Conservation (phyloP, 2,888 invertebrate genomes). For the Timandra comae region DNA sequence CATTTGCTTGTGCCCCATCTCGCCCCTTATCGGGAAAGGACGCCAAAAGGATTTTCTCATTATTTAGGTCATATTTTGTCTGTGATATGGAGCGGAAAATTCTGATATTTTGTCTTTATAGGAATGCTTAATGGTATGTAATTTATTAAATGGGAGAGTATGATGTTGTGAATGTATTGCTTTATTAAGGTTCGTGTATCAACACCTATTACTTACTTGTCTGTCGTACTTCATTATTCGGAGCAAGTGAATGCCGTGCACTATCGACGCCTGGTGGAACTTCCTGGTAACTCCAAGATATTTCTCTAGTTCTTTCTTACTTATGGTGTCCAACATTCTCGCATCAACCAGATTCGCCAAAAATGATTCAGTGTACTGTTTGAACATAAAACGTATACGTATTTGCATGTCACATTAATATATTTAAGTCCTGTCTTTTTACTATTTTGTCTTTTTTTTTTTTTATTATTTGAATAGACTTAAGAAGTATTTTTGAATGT, state of each 20-base stretch:
- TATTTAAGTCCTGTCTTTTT: too few relatives aligned
- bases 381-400: conserved; percentile 10
- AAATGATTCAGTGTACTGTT: conserved; percentile 91
- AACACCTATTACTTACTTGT: conserved; percentile 75
- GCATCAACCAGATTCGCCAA: conserved; percentile 94
- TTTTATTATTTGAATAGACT: too few relatives aligned
- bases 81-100: conserved; percentile 23
- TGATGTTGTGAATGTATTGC: conserved; percentile 13
- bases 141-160: conserved; percentile 9
- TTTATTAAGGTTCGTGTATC: conserved; percentile 4
- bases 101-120: conserved; percentile 18
- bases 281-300: conserved; percentile 93
- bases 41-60: conserved; percentile 30
- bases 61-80: conserved; percentile 24
- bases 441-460: too few relatives aligned
- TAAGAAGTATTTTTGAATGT: background rate
- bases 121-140: conserved; percentile 10
- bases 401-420: too few relatives aligned
- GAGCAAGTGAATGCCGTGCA: conserved; percentile 94
- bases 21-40: conserved; percentile 35
- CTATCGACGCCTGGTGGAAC: conserved; percentile 95
- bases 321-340: conserved; percentile 92
- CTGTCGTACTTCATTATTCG: conserved; percentile 95
- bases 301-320: conserved; percentile 96
- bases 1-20: conserved; percentile 45